These are phyloP conservation scores for Heliconius hortense DNA, from an alignment of 2,888 invertebrate genomes.

Conservation along the genomic window DNA sequence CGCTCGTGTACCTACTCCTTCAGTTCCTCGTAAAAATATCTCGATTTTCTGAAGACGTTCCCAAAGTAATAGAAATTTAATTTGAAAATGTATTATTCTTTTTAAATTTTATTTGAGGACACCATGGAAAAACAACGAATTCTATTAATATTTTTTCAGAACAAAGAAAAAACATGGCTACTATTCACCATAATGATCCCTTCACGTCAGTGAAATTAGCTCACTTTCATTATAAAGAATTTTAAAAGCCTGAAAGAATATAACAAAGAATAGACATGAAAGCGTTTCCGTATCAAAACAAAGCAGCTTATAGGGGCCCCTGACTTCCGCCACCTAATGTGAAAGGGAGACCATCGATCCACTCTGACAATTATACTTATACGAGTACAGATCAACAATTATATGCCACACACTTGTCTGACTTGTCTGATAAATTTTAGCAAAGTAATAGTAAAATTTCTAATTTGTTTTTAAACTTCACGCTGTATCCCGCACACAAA, in stretches of 20 bases:
- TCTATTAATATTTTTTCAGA: neutral
- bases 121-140: neutral
- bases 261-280: constrained; percentile 45
- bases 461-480: too few relatives aligned
- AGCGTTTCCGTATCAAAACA: constrained; percentile 54
- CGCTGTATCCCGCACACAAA: too few relatives aligned
- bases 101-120: neutral
- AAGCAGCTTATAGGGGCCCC: constrained; percentile 51
- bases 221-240: constrained; percentile 37
- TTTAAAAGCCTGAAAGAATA: constrained; percentile 36
- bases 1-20: constrained; percentile 5
- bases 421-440: neutral
- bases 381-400: constrained; percentile 12
- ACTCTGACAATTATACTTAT: constrained; percentile 34
- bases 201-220: constrained; percentile 28
- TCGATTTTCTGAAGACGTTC: neutral
- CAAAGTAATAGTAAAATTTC: neutral
- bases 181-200: neutral
- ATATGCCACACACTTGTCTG: neutral
- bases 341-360: constrained; percentile 56
- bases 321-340: constrained; percentile 58
- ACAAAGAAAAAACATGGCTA: neutral
- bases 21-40: constrained; percentile 22
- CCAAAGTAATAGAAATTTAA: neutral
- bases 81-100: neutral